A percentile compares a stretch with the other conserved stretches of the same genome.
phyloP scores from a whole-genome alignment of 2,113 vertebrate genomes.

The Capra hircus region DNA sequence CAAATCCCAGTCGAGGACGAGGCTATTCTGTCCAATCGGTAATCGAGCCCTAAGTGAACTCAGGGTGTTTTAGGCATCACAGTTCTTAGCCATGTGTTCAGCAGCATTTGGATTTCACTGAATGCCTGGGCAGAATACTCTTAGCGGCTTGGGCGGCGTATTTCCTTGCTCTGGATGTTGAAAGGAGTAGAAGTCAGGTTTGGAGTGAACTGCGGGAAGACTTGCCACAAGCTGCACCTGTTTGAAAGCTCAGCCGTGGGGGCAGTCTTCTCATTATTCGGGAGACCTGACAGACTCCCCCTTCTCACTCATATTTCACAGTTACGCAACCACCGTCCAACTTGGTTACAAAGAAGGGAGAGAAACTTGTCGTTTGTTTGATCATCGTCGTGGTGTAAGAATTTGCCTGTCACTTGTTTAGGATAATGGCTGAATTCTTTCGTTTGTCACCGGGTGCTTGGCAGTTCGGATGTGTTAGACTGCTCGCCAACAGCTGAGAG shows the following conservation, averaged over 20 bases:
- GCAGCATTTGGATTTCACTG: background rate
- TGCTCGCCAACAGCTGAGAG: conserved; percentile 4
- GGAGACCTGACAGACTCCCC: background rate
- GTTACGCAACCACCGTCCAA: background rate
- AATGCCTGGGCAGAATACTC: background rate
- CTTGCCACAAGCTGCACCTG: accelerated
- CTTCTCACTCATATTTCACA: background rate
- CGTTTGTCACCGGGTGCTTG: conserved; percentile 29
- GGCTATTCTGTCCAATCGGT: conserved; percentile 40
- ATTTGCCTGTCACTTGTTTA: conserved; percentile 59
- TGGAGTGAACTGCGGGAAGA: accelerated
- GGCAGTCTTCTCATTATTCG: background rate
- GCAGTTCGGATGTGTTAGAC: conserved; percentile 29
- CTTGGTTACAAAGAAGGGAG: conserved; percentile 40
- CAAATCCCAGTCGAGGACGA: conserved; percentile 32
- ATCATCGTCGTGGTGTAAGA: background rate
- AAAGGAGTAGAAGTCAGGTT: background rate
- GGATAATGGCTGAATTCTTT: conserved; percentile 49
- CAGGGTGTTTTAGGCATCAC: background rate
- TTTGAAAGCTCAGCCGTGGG: accelerated
- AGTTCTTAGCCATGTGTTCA: background rate
- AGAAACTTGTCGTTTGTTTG: conserved; percentile 52
- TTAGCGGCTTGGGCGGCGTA: background rate
- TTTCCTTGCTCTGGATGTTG: background rate
- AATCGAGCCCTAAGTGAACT: conserved; percentile 27